phyloP scores from a whole-genome alignment of 2,113 vertebrate genomes.

The Hippopotamus amphibius region DNA sequence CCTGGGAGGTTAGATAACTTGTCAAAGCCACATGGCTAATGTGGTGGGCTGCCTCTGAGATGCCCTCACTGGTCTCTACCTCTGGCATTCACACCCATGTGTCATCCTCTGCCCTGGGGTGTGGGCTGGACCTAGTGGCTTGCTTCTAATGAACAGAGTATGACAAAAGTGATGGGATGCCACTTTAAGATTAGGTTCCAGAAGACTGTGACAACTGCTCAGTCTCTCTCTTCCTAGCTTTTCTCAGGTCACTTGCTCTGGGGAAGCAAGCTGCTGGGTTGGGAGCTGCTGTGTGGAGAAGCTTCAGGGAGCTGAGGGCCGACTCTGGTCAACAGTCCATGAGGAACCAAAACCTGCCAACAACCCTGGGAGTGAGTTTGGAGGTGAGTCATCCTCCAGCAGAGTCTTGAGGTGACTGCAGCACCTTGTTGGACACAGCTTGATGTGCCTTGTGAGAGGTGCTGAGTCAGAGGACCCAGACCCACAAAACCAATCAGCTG shows the following conservation, averaged over 20 bases:
- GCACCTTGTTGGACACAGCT: no score
- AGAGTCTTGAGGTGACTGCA: background rate
- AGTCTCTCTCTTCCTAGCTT: background rate
- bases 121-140: background rate
- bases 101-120: background rate
- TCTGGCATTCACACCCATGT: background rate
- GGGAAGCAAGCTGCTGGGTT: background rate
- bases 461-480: background rate
- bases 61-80: background rate
- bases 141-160: background rate
- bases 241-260: background rate
- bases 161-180: background rate
- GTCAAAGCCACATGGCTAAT: background rate
- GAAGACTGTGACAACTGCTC: background rate
- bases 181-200: background rate
- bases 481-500: background rate
- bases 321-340: background rate
- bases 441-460: background rate
- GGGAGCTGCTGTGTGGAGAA: background rate
- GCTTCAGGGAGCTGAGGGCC: background rate
- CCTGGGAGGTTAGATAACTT: background rate
- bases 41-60: background rate
- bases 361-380: background rate
- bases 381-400: background rate
- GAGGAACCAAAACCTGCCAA: background rate